Base-by-base conservation (phyloP, 1,140 invertebrate genomes). In the Drosophila subpulchrella region DNA sequence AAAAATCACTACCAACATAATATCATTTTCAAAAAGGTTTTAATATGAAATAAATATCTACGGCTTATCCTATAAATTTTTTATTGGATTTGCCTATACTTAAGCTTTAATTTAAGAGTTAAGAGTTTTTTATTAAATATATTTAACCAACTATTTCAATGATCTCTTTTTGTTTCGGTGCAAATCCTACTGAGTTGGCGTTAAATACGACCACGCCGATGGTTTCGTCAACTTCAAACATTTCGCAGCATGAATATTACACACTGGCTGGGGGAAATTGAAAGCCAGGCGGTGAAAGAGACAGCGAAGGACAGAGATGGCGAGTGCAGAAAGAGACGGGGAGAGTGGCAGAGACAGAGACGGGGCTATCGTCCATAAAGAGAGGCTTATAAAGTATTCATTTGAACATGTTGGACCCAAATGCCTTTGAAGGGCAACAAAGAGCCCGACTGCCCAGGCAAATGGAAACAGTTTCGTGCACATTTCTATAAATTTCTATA, bases 341-440 rank as follows among this genome's bases (percentile, higher is more conserved):
- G 4, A 30, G 27, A 46, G 3, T 11, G 27, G 65, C 36, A 46
- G 10, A 36, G 17, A 55, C 15, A 12, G 17, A 72, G 12, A 50
- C 20, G 42, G 38, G 27, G n/a, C 47, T 30, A 15, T 20, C 20
- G 39, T 39, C 48, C 66, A 60, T 74, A 60, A 53, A 53, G 62
- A 67, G 61, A 68, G 70, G 66, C 79, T 89, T 88, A 89, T 88
- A 88, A 88, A 89, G 86, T 80, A 88, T 88, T 88, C 84, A 88
- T 88, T 83, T 74, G 80, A 54, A 88, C 75, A 83, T 89, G 84
- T 74, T 71, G 67, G 48, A 57, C 81, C 65, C 71, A 75, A 66
- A 72, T 76, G 81, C 71, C 60, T 81, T 85, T 85, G 75, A 78
- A 78, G 75, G 53, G 34, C 71, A 60, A 62, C 58, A 68, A 50